Evolutionary conservation across 2,888 invertebrate genomes (phyloP).

Genomic region (Spodoptera picta): DNA sequence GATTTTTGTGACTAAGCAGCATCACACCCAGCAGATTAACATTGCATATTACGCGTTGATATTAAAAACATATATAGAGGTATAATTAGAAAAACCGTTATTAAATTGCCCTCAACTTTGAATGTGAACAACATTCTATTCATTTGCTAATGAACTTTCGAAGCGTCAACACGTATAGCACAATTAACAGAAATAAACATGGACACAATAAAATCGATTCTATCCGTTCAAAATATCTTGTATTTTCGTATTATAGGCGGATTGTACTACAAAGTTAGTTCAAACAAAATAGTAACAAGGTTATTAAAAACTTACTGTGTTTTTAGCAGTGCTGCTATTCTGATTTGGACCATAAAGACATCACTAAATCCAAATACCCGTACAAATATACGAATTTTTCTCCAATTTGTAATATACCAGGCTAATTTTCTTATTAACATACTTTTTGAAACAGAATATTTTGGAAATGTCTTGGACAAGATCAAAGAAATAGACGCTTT

Average conservation of each 20-base stretch:
- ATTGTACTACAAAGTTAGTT: background rate
- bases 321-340: background rate
- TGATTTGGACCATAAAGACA: too few relatives aligned
- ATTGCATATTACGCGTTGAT: too few relatives aligned
- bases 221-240: constrained; percentile 3
- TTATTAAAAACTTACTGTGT: constrained; percentile 1
- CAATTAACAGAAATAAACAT: too few relatives aligned
- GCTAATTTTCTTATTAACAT: background rate
- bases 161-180: too few relatives aligned
- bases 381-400: background rate
- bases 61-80: too few relatives aligned
- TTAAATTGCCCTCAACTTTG: too few relatives aligned
- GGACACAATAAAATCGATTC: background rate
- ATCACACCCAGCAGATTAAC: too few relatives aligned
- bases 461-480: constrained; percentile 1
- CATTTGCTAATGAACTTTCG: too few relatives aligned
- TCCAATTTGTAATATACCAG: background rate
- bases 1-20: too few relatives aligned
- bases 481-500: background rate
- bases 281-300: background rate
- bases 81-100: too few relatives aligned
- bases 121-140: too few relatives aligned
- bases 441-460: background rate
- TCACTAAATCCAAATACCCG: too few relatives aligned
- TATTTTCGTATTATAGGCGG: constrained; percentile 1